Conservation (phyloP, 2,888 invertebrate genomes). For the Pseudoips prasinana region DNA sequence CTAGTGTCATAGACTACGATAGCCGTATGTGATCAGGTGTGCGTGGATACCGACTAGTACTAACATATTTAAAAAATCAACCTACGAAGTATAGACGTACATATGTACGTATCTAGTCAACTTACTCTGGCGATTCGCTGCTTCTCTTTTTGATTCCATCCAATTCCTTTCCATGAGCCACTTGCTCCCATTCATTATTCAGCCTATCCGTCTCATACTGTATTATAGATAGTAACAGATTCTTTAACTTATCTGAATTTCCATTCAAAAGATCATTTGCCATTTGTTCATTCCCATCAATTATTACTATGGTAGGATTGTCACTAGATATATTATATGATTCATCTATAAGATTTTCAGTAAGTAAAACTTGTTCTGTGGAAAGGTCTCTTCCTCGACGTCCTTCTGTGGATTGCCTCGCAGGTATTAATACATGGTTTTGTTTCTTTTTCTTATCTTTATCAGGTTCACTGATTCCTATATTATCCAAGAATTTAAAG, state of each 20-base stretch:
- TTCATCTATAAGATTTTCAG: not conserved
- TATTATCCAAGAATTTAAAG: constrained; percentile 1
- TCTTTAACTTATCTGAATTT: constrained; percentile 19
- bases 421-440: too few species aligned
- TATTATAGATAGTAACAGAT: constrained; percentile 43
- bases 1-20: too few species aligned
- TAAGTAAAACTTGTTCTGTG: not conserved
- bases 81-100: too few species aligned
- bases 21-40: too few species aligned
- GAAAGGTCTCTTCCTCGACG: not conserved
- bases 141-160: not conserved
- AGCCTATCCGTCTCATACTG: constrained; percentile 42
- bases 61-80: too few species aligned
- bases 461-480: not conserved
- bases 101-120: too few species aligned
- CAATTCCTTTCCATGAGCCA: constrained; percentile 9
- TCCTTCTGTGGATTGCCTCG: too few species aligned
- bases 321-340: constrained; percentile 9
- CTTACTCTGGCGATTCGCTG: not conserved
- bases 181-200: constrained; percentile 30
- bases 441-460: too few species aligned
- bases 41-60: too few species aligned
- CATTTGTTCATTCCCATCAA: constrained; percentile 28
- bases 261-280: constrained; percentile 2
- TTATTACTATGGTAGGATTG: constrained; percentile 38